A percentile compares a stretch with the other conserved stretches of the same genome.
These are phyloP conservation scores for Macquaria ambigua DNA, from an alignment of 2,113 vertebrate genomes.

Conservation along the genomic window DNA sequence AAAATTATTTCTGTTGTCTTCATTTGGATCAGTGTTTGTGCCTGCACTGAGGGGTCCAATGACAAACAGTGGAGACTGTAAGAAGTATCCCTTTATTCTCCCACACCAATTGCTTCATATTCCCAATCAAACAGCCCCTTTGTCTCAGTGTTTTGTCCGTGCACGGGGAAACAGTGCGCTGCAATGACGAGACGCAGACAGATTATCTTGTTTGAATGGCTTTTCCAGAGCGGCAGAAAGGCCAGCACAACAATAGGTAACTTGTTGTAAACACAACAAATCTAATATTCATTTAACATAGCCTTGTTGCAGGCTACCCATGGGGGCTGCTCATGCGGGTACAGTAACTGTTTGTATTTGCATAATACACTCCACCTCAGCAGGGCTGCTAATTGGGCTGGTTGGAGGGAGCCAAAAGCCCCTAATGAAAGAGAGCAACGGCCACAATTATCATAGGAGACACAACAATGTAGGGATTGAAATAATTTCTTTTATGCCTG, in stretches of 20 bases:
- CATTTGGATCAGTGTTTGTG: conserved; percentile 21
- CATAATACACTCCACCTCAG: conserved; percentile 73
- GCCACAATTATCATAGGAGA: conserved; percentile 67
- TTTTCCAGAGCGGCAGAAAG: conserved; percentile 79
- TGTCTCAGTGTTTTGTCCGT: conserved; percentile 74
- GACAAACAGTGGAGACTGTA: conserved; percentile 46
- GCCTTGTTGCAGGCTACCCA: conserved; percentile 57
- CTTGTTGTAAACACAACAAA: conserved; percentile 82
- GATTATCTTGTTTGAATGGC: conserved; percentile 84
- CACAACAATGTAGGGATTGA: conserved; percentile 79
- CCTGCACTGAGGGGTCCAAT: background rate
- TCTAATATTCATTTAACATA: conserved; percentile 81
- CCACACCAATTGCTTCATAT: conserved; percentile 76
- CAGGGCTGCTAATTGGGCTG: conserved; percentile 75
- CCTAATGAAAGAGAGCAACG: conserved; percentile 61
- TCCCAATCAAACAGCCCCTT: conserved; percentile 80
- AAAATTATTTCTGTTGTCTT: conserved; percentile 33
- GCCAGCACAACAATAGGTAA: conserved; percentile 82
- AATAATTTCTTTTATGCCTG: conserved; percentile 72
- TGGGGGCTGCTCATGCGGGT: conserved; percentile 67
- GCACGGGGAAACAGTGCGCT: conserved; percentile 64
- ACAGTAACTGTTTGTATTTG: conserved; percentile 81
- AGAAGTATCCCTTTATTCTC: conserved; percentile 73
- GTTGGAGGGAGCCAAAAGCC: conserved; percentile 64
- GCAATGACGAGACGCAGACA: conserved; percentile 79